Evolutionary conservation across 2,113 vertebrate genomes (phyloP).

Genomic region (Psammodynastes pulverulentus): DNA sequence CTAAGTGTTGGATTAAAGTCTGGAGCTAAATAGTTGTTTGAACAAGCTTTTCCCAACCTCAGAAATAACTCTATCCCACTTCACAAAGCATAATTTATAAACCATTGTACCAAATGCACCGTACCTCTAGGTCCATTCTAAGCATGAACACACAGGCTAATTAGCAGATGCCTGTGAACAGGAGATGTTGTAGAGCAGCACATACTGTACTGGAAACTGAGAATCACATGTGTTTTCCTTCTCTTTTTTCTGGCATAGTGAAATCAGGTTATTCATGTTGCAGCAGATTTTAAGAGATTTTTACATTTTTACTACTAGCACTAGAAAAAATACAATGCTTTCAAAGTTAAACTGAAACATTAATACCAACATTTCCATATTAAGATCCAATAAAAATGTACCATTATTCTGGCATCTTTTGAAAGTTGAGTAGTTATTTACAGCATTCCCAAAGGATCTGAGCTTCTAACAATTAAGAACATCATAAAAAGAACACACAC

Average conservation of each 20-base stretch:
- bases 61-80: neutral
- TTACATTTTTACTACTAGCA: neutral
- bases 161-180: neutral
- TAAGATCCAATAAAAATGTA: neutral
- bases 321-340: neutral
- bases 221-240: neutral
- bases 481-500: neutral
- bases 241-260: neutral
- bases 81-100: neutral
- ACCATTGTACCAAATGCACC: neutral
- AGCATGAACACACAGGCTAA: neutral
- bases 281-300: neutral
- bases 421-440: neutral
- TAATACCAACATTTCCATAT: neutral
- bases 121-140: neutral
- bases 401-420: neutral
- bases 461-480: neutral
- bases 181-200: neutral
- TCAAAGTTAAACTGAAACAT: accelerated
- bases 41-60: neutral
- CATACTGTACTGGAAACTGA: neutral
- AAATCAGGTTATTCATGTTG: neutral
- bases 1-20: neutral
- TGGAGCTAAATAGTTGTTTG: neutral
- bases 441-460: neutral